phyloP scores from a whole-genome alignment of 2,888 invertebrate genomes.

The Nomada hirtipes region DNA sequence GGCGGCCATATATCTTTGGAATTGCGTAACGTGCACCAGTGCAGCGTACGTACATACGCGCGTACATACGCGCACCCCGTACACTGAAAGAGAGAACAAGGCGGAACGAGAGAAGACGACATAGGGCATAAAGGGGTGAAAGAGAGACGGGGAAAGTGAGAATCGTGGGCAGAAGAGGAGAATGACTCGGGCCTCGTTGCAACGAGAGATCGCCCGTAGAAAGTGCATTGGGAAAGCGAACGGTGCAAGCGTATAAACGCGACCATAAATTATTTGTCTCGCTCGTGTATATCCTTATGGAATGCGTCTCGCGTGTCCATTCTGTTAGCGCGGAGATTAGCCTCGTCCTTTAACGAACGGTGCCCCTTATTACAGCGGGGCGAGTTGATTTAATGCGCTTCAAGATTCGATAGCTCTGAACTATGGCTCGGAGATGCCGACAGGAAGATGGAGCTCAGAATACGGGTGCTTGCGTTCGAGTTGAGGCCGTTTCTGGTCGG shows the following conservation, averaged over 20 bases:
- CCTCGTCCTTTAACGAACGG: conserved; percentile 49
- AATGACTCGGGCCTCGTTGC: conserved; percentile 52
- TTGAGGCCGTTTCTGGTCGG: too few species aligned
- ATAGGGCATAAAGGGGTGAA: conserved; percentile 2
- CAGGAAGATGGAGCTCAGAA: not conserved
- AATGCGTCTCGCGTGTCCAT: conserved; percentile 42
- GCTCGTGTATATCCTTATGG: conserved; percentile 51
- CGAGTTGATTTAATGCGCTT: conserved; percentile 1
- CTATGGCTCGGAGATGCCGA: not conserved
- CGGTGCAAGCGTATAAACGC: conserved; percentile 75
- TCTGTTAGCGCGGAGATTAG: conserved; percentile 41
- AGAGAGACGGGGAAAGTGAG: conserved; percentile 40
- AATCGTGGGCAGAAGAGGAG: conserved; percentile 42
- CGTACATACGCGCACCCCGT: too few species aligned
- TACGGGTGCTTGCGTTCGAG: too few species aligned
- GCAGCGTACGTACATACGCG: not conserved
- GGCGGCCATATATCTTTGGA: conserved; percentile 72
- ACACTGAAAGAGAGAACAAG: conserved; percentile 25
- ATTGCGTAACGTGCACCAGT: conserved; percentile 69
- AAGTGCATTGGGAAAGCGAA: conserved; percentile 83
- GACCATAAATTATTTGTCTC: conserved; percentile 80
- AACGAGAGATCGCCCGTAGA: conserved; percentile 77
- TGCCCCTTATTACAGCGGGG: conserved; percentile 6
- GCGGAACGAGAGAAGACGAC: conserved; percentile 37
- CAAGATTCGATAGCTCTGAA: not conserved